Base-by-base conservation (phyloP, 2,888 invertebrate species). In the Chouioia cunea region DNA sequence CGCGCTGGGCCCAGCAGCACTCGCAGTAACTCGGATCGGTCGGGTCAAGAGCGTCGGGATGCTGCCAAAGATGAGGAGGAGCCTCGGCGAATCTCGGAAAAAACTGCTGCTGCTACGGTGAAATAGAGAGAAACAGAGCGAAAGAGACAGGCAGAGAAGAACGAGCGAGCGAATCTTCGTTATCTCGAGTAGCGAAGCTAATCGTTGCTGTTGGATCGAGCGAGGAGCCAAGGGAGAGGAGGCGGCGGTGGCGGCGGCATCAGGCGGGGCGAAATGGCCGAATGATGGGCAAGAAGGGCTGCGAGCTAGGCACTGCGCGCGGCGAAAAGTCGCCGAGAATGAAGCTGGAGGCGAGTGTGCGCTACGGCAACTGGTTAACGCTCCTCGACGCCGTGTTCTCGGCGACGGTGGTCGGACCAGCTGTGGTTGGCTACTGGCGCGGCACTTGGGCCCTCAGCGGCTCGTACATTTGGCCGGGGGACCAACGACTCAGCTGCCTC, bases 401-500 rank as follows among this genome's bases (percentile, higher is more conserved):
- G 63, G 90, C 92, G 76, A 81, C 90, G 14, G 88, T 95, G 46
- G 91, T 94, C 18, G 92, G 93, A 1, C 95, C 95, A 14, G 90
- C 92, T 67, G 94, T 95, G 59, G 93, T 96, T 69, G 90, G 92
- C 74, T 95, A 94, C 85, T 95, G 96, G 96, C 89, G 95, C 75
- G 93, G 94, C 75, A 93, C 93, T 57, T 96, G 95, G 95, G 90
- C 90, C 56, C 88, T 95, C 62, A 91, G 93, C 88, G 93, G 91
- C 81, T 82, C 90, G 63, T 91, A 93, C 83, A 88, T 95, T 68
- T 89, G 90, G 76, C 92, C 94, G 0, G 86, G 88, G 0, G 85
- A 90, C 70, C 85, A 86, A 4, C 86, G 90, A 4, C 78, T 88
- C 56, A 93, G 93, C 78, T 91, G 92, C 18, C 86, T 91, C 64